Evolutionary conservation across 2,113 vertebrate genomes (phyloP), one percentile per base, ranked within the genome.

Genomic region (Syngnathoides biaculeatus): DNA sequence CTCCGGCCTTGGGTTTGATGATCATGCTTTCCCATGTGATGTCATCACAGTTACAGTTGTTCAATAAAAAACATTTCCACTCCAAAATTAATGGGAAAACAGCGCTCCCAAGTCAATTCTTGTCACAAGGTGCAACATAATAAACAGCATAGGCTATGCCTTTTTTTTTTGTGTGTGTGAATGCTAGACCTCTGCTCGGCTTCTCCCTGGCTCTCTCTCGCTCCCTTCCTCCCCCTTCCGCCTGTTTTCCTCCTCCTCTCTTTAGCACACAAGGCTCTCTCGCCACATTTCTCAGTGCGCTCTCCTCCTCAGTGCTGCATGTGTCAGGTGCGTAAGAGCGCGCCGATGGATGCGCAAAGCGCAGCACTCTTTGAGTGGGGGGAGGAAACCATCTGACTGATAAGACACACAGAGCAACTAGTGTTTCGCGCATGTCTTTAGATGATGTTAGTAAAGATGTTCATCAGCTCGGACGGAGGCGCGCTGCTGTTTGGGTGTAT

Each of bases 251-350:
- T 79, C 83, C 73, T 83, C 80, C 67, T 83, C 75, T 79, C 65
- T 68, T 75, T 78, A 81, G 86, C 82, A 84, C 84, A 82, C 83
- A 77, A 82, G 74, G 52, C 83, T 88, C 85, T 78, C 75, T 84
- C 84, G 81, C 84, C 79, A 79, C 43, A 52, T 88, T 82, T 79
- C 78, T 89, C 88, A 81, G 85, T 89, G 86, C 86, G 84, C 87
- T 82, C 82, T 80, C 85, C 65, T 83, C 79, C 69, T 86, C 78
- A 24, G 77, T 69, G 84, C 77, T 72, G 78, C 82, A 79, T 73
- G 75, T 75, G 69, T 85, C 84, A 70, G 79, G 86, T 84, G 89
- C 84, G 86, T 89, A 87, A 87, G 82, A 87, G 88, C 86, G 86
- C 89, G 67, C 88, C 68, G 81, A 82, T 73, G 84, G 79, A 82